Evolutionary conservation across 2,113 vertebrate genomes (phyloP), one percentile per base, ranked within the genome.

Genomic region (Barnardius zonarius): DNA sequence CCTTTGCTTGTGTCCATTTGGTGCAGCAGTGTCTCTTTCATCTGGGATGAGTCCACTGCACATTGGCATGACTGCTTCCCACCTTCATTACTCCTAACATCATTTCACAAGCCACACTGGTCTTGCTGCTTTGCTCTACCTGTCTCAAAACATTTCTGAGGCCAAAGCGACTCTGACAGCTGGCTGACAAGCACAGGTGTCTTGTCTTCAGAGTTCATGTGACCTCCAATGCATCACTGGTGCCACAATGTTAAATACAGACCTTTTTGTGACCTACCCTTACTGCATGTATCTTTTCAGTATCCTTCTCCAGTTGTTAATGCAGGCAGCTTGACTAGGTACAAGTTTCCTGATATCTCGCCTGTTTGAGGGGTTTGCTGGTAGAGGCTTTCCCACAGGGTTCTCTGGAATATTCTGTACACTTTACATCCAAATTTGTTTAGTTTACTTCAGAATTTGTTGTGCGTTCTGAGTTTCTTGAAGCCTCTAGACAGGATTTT

Each of bases 151-250:
- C 30, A 90, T 63, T 83, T 70, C 59, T 39, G 76, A 88, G 43
- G 17, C 68, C 86, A 77, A 80, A 97, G 79, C 11, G 49, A 35
- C 46, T 74, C 80, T 86, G 86, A 88, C 82, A 94, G 75, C 63
- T 51, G 62, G 28, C 74, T 86, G 82, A 80, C 79, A 80, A 79
- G 63, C 44, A 69, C 59, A 62, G 41, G 49, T 37, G 1, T 74
- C 76, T 90, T 74, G 49, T 63, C 55, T 52, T 48, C 79, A 86
- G 80, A 54, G 37, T 80, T 88, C 39, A 2, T 7, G 17, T 54
- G 75, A 77, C 64, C 75, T 88, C 46, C 63, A n/a, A 2, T 25
- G 37, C 41, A 62, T 77, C 68, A 18, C 14, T 70, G 49, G 31
- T 62, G 52, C 33, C 52, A 44, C 17, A 55, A 2, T 1, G 6